These are phyloP conservation scores for Xylota segnis DNA, from an alignment of 2,888 invertebrate species.

Conservation along the genomic window DNA sequence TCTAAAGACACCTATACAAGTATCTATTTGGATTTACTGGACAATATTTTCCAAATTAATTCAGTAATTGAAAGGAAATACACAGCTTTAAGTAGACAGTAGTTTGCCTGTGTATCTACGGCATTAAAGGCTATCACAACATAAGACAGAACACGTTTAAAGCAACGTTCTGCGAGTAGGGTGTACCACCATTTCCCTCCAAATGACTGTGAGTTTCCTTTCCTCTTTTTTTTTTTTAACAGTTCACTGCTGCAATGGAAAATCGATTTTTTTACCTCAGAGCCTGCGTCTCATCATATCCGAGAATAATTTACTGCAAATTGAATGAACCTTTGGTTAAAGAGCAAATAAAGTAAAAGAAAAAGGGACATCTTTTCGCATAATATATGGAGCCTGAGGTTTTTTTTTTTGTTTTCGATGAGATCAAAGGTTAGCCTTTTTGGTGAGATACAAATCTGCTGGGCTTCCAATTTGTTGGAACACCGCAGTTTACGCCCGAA, in stretches of 20 bases:
- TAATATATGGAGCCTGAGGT: neutral
- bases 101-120: too few relatives aligned
- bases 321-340: conserved; percentile 70
- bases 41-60: too few relatives aligned
- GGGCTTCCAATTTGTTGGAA: too few relatives aligned
- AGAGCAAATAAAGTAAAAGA: conserved; percentile 48
- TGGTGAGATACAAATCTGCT: neutral
- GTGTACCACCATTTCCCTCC: neutral
- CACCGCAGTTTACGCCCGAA: neutral
- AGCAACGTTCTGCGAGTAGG: neutral
- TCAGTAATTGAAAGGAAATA: too few relatives aligned
- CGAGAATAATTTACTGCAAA: conserved; percentile 72
- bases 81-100: too few relatives aligned
- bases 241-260: neutral
- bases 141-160: neutral
- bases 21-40: too few relatives aligned
- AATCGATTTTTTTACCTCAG: conserved; percentile 61
- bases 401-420: conserved; percentile 24
- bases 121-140: too few relatives aligned
- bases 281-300: conserved; percentile 61
- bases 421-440: conserved; percentile 56
- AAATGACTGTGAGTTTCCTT: neutral
- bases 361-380: conserved; percentile 2
- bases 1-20: too few relatives aligned
- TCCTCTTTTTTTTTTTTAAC: neutral